Percentiles rank a stretch among this genome's conserved stretches.
phyloP scores from a whole-genome alignment of 1,140 invertebrate species.

The Drosophila ambigua region DNA sequence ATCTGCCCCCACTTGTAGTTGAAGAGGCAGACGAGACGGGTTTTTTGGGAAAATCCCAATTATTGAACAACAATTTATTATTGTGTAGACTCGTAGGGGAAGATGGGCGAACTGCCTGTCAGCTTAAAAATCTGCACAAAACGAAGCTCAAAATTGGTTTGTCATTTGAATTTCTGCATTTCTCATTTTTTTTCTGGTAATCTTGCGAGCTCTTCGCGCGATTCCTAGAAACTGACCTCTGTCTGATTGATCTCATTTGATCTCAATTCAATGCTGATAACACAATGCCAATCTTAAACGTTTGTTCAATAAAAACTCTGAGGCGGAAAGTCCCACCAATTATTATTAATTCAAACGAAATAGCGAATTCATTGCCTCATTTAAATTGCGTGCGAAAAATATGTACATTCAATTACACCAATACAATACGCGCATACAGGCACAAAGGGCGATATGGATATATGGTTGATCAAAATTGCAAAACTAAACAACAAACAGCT shows the following conservation, averaged over 20 bases:
- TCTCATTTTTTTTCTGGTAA: no score
- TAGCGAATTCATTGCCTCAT: constrained; percentile 30
- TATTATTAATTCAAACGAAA: constrained; percentile 2
- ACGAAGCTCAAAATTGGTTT: constrained; percentile 4
- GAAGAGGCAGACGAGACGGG: background rate
- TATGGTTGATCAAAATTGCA: constrained; percentile 21
- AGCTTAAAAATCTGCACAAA: constrained; percentile 20
- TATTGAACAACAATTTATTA: constrained; percentile 27
- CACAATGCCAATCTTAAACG: background rate
- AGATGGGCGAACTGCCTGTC: constrained; percentile 4
- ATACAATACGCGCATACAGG: constrained; percentile 6
- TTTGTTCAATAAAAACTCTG: background rate
- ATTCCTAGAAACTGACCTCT: no score
- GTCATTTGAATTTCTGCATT: no score
- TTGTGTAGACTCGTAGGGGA: constrained; percentile 2
- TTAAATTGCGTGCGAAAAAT: constrained; percentile 36
- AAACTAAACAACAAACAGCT: constrained; percentile 15
- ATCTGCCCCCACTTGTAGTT: no score
- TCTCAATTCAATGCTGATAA: no score
- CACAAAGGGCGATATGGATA: constrained; percentile 12
- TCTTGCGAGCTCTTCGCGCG: no score
- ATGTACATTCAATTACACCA: background rate
- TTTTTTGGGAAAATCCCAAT: constrained; percentile 21
- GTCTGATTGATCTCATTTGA: no score
- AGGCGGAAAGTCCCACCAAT: background rate